Base-by-base conservation (phyloP, 2,888 invertebrate genomes). In the Perizoma affinitatum region DNA sequence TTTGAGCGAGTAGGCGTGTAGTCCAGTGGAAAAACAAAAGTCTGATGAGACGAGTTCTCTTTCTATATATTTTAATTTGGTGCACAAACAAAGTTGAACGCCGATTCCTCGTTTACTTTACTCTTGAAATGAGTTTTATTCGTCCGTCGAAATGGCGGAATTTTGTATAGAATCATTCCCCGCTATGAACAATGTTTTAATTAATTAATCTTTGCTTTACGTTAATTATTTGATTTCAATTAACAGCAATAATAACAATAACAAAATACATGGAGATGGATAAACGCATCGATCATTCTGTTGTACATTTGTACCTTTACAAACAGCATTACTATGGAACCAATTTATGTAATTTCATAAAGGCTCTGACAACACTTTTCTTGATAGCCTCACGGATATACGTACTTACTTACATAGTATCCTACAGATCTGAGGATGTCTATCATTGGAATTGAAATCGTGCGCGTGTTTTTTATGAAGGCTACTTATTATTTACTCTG, bases 201-300 rank as follows among this genome's bases (percentile, higher is more conserved):
- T 76, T 77, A 77, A 78, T 76, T 78, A 70, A 66, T 67, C 67
- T 57, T 65, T 50, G 48, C 51, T 64, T 65, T 67, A 62, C 52
- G 72, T 59, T 70, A 71, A 66, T 72, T 72, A 67, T 53, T 69
- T 74, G 66, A 67, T 71, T 69, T 72, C 68, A 67, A 62, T 72
- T 69, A 64, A 63, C 70, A 67, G 66, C 51, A 69, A 63, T 22
- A n/a, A 22, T 22, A 22, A 22, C 22, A 22, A 22, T 2, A 22
- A 22, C 22, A 22, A 22, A 22, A 22, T 22, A 22, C 22, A 22
- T 22, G 22, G 22, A 22, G 22, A 22, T 22, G 22, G 3, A 22
- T 22, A 22, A 22, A 22, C 22, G 22, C 22, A 22, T 22, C 22
- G 22, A 22, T 22, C 22, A 22, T 22, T 22, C 22, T 22, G 22